phyloP scores from a whole-genome alignment of 2,888 invertebrate species.

The Dromius quadrimaculatus region DNA sequence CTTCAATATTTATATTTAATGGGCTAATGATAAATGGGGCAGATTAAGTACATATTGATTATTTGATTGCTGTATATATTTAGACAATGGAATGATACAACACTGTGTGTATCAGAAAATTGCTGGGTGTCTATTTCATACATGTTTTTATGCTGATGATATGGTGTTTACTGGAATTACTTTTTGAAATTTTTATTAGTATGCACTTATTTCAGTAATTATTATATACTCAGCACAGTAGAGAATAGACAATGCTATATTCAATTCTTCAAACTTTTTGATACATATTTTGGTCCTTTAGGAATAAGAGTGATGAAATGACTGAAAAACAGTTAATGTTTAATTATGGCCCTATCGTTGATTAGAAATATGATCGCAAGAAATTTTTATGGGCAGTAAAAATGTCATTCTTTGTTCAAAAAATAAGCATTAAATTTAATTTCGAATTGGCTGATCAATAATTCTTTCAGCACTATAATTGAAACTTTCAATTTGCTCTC shows the following conservation, averaged over 20 bases:
- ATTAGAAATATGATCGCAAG: too few species aligned
- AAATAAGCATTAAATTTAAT: too few species aligned
- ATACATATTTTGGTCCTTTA: too few species aligned
- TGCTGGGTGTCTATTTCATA: conserved; percentile 16
- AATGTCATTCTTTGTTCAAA: too few species aligned
- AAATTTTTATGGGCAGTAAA: too few species aligned
- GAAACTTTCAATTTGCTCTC: conserved; percentile 17
- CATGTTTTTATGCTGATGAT: conserved; percentile 7
- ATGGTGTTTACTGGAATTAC: conserved; percentile 23
- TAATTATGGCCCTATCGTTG: too few species aligned
- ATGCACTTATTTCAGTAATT: conserved; percentile 21
- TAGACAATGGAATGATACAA: conserved; percentile 28
- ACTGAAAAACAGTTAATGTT: too few species aligned
- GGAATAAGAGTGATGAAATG: too few species aligned
- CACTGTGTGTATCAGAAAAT: conserved; percentile 42
- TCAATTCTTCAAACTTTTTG: too few species aligned
- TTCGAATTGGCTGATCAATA: not conserved
- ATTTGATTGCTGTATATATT: conserved; percentile 42
- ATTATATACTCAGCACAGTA: conserved; percentile 10
- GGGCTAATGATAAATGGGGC: conserved; percentile 50
- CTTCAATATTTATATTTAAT: conserved; percentile 50
- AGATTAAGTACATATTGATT: conserved; percentile 50
- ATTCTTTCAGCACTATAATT: not conserved
- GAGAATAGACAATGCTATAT: too few species aligned
- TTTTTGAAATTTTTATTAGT: conserved; percentile 28